These are phyloP conservation scores for Sebastes kiyomatsui DNA, from an alignment of 2,797 vertebrate species.

Conservation along the genomic window DNA sequence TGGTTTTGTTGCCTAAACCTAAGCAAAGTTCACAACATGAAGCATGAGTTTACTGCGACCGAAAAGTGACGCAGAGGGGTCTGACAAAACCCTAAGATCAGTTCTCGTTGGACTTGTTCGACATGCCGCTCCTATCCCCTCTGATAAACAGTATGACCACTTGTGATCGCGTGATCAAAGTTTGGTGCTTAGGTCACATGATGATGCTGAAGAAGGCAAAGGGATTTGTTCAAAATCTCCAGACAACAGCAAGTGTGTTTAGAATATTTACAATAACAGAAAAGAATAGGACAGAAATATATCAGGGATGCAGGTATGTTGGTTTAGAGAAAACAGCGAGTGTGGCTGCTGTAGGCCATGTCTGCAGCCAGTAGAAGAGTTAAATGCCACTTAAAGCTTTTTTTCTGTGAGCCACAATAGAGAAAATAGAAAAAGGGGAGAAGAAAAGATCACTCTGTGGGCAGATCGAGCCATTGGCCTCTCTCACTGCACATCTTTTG, in stretches of 20 bases:
- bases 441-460: slow-evolving; percentile 68
- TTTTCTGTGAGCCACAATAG: slow-evolving; percentile 63
- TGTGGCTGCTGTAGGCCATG: slow-evolving; percentile 29
- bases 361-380: slow-evolving; percentile 43
- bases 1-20: no score
- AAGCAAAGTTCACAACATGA: no score
- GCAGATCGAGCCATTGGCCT: slow-evolving; percentile 73
- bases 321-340: not conserved
- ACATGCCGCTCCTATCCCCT: not conserved
- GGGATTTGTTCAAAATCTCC: not conserved
- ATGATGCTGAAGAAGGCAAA: not conserved
- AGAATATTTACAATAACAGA: not conserved
- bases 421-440: slow-evolving; percentile 54
- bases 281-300: not conserved
- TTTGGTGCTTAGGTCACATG: not conserved
- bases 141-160: no score
- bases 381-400: slow-evolving; percentile 71
- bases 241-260: not conserved
- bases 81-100: not conserved
- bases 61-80: no score
- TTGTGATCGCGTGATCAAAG: not conserved
- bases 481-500: slow-evolving; percentile 76
- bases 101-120: not conserved
- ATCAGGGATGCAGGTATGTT: not conserved
- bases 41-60: no score